These are phyloP conservation scores for Trichosurus vulpecula DNA, from an alignment of 2,797 vertebrate genomes.

Conservation along the genomic window DNA sequence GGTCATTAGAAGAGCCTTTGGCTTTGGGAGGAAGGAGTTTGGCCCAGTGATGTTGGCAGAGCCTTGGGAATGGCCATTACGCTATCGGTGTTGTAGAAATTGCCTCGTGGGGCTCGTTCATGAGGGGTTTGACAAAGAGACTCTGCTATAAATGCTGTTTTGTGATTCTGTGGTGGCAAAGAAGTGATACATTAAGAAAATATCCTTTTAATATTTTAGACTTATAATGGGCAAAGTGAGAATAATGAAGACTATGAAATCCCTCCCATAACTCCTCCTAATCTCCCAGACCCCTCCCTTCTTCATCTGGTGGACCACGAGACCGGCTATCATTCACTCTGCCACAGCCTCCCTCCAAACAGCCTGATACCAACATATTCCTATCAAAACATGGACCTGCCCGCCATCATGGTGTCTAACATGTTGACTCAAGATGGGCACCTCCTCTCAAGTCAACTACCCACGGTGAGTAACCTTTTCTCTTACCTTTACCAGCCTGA, in stretches of 20 bases:
- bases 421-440: conserved; percentile 98
- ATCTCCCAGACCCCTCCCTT: conserved; percentile 94
- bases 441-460: conserved; percentile 96
- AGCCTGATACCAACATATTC: conserved; percentile 97
- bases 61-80: background rate
- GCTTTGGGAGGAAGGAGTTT: background rate
- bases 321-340: conserved; percentile 93
- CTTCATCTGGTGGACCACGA: conserved; percentile 98
- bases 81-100: background rate
- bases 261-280: conserved; percentile 98
- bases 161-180: background rate
- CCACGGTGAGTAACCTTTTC: conserved; percentile 91
- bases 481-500: accelerated
- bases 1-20: background rate
- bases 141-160: accelerated
- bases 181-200: background rate
- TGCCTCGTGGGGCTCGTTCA: background rate
- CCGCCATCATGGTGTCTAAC: conserved; percentile 99
- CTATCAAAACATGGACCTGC: conserved; percentile 96
- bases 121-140: background rate
- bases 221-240: conserved; percentile 90
- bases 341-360: conserved; percentile 95
- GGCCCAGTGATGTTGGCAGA: background rate
- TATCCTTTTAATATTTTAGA: conserved; percentile 84
- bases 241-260: conserved; percentile 99